These are phyloP conservation scores for Speoplatyrhinus poulsoni DNA, from an alignment of 2,113 vertebrate species.

Conservation along the genomic window DNA sequence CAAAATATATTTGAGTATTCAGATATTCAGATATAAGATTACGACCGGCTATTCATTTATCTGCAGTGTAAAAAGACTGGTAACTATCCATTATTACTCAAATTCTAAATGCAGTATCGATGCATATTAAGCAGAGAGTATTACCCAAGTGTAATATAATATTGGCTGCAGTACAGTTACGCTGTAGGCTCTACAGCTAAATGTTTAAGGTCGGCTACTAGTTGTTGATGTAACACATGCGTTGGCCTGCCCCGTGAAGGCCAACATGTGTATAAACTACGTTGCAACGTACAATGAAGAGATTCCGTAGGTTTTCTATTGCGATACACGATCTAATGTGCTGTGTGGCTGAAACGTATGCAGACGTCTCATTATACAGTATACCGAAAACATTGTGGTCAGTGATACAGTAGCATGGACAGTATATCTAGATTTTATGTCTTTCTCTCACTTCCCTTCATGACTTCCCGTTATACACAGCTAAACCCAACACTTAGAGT, in stretches of 20 bases:
- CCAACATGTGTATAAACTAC: too few species aligned
- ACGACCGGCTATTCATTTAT: too few species aligned
- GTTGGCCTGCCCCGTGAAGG: too few species aligned
- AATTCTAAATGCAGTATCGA: conserved; percentile 11
- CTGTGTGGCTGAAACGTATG: conserved; percentile 30
- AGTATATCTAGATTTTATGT: conserved; percentile 69
- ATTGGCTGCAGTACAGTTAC: too few species aligned
- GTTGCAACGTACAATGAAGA: too few species aligned
- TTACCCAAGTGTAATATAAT: too few species aligned
- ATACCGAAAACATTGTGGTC: conserved; percentile 58
- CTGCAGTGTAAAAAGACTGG: conserved; percentile 1
- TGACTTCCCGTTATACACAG: conserved; percentile 77
- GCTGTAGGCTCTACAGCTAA: too few species aligned
- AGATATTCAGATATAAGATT: too few species aligned
- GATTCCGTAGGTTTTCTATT: neutral
- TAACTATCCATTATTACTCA: conserved; percentile 36
- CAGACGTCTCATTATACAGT: conserved; percentile 54
- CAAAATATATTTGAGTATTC: too few species aligned
- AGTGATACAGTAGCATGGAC: conserved; percentile 64
- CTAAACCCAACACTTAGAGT: conserved; percentile 81
- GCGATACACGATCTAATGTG: neutral
- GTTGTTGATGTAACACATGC: too few species aligned
- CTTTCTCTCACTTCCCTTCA: conserved; percentile 80
- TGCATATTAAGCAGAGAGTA: conserved; percentile 3
- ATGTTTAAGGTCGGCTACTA: too few species aligned